Evolutionary conservation across 2,113 vertebrate genomes (phyloP), one percentile per base, ranked within the genome.

Genomic region (Amphilophus citrinellus): DNA sequence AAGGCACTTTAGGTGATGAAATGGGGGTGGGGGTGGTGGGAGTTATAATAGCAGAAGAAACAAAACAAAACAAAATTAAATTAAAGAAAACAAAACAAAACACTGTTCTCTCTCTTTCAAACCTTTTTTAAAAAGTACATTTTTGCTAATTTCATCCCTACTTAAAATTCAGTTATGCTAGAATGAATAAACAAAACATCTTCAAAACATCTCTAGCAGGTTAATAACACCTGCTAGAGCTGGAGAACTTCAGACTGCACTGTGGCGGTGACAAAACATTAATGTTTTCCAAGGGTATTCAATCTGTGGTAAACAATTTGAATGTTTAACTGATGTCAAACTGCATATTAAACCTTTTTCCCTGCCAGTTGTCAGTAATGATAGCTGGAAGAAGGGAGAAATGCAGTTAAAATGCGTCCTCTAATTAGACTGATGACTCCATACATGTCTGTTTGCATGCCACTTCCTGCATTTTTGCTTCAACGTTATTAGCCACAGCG

Each of bases 261-360:
- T 56, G 32, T 15, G 50, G 50, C 8, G 27, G 50, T 56, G 15
- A 76, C 0, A 37, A 57, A 56, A 20, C 50, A 56, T 22, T 18
- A 35, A 22, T 6, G 11, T 14, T 76, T 76, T 57, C 30, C 17
- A 57, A 76, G 30, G 37, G 50, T 20, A 57, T 65, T 79, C 35
- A 65, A 27, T 65, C 50, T 13, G 78, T 56, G 4, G 30, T 5
- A 30, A 42, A 20, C 27, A 35, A 24, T 17, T 24, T 80, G 58
- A 80, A 80, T 80, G 10, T 58, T 44, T 80, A 66, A 59, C 22
- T 2, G 47, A 79, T 63, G 14, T 35, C 50, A 79, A 63, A 47
- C 18, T 53, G 47, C 47, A 73, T n/a, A 35, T 73, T 56, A 73
- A 37, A 73, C 3, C 27, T 32, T 73, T 73, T n/a, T 20, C 47